A percentile compares a stretch with the other conserved stretches of the same genome.
These are phyloP conservation scores for Agonum fuliginosum DNA, from an alignment of 2,888 invertebrate genomes.

Conservation along the genomic window DNA sequence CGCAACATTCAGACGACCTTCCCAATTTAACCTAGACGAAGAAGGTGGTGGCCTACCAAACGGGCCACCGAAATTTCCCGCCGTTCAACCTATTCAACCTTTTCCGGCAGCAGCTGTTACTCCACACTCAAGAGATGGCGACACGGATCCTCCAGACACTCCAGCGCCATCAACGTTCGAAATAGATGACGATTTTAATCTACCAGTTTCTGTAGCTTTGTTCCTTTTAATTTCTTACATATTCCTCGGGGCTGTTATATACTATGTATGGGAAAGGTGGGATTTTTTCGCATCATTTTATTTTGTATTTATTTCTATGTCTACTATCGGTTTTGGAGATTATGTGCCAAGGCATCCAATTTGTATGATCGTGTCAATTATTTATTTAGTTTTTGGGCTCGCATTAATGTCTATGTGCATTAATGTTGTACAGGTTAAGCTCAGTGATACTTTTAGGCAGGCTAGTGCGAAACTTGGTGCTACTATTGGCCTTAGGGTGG, in stretches of 20 bases:
- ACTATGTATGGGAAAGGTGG: conserved; percentile 88
- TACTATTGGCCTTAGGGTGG: conserved; percentile 85
- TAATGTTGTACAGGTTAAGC: conserved; percentile 92
- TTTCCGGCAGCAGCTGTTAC: conserved; percentile 62
- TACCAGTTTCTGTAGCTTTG: conserved; percentile 93
- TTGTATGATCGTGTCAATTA: conserved; percentile 92
- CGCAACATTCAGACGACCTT: conserved; percentile 84
- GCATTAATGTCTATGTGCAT: conserved; percentile 98
- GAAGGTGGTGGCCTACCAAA: conserved; percentile 68
- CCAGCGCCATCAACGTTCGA: conserved; percentile 86
- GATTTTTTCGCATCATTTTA: conserved; percentile 95
- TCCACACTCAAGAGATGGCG: conserved; percentile 61
- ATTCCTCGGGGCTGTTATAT: conserved; percentile 88
- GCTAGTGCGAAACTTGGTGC: conserved; percentile 91
- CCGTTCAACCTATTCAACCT: conserved; percentile 61
- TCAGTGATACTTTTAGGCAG: conserved; percentile 87
- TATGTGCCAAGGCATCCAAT: conserved; percentile 91
- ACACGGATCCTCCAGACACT: conserved; percentile 81
- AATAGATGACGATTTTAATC: conserved; percentile 94
- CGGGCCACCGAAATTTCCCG: conserved; percentile 64
- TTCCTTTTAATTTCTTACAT: conserved; percentile 90
- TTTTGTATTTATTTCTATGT: conserved; percentile 97
- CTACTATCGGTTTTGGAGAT: conserved; percentile 98
- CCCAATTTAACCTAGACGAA: conserved; percentile 78
- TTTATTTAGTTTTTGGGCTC: conserved; percentile 95